Conservation (phyloP, 1,140 invertebrate species). For the Aleiodes sp. region DNA sequence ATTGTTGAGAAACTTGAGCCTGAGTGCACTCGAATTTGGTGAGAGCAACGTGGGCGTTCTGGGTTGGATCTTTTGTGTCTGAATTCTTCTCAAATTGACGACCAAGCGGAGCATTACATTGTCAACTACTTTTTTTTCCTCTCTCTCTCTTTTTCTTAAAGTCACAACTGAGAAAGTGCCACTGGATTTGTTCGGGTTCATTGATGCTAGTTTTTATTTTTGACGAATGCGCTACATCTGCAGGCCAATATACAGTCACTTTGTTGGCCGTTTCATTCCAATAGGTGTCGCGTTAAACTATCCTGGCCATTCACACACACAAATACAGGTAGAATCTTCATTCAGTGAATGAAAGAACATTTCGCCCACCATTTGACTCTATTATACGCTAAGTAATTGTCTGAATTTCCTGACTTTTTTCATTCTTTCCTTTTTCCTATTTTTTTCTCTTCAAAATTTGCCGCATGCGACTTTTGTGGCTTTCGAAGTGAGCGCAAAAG, state of each 20-base stretch:
- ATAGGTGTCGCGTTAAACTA: neutral
- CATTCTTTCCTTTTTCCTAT: slow-evolving; percentile 40
- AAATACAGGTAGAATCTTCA: neutral
- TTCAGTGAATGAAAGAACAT: neutral
- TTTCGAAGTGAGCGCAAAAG: slow-evolving; percentile 47
- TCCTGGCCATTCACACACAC: neutral
- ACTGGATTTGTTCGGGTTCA: slow-evolving; percentile 56
- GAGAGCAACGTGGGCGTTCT: slow-evolving; percentile 53
- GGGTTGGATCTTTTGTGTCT: slow-evolving; percentile 41
- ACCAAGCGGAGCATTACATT: neutral
- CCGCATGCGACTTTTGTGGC: slow-evolving; percentile 55
- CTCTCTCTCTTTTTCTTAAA: neutral
- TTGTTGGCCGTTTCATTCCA: slow-evolving; percentile 44
- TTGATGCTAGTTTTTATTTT: slow-evolving; percentile 60
- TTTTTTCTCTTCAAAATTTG: slow-evolving; percentile 45
- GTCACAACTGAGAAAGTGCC: slow-evolving; percentile 35
- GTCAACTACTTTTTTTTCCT: neutral
- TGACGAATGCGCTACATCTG: slow-evolving; percentile 60
- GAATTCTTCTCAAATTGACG: neutral
- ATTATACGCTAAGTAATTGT: slow-evolving; percentile 66
- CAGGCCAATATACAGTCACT: slow-evolving; percentile 42
- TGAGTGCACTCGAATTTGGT: slow-evolving; percentile 60
- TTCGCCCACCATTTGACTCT: slow-evolving; percentile 43
- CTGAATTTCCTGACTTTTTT: slow-evolving; percentile 34
- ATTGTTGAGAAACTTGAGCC: slow-evolving; percentile 58